Evolutionary conservation across 2,797 vertebrate genomes (phyloP), one percentile per base, ranked within the genome.

Genomic region (Poliocrania exsul): DNA sequence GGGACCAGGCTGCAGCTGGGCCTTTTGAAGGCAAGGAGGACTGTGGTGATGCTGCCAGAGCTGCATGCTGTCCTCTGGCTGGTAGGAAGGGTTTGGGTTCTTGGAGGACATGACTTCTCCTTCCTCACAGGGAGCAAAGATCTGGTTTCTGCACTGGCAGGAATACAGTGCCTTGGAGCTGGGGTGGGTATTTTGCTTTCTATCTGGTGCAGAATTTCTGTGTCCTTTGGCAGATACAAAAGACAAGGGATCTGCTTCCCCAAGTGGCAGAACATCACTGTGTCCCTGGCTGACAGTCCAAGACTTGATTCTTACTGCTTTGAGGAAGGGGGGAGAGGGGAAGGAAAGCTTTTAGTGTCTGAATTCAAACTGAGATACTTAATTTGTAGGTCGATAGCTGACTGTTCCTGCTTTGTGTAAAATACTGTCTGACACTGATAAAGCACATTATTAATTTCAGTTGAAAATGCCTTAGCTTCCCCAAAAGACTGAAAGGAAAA

Each of bases 391-490:
- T 77, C 93, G 57, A 37, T 4, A 70, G 40, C 33, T 75, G 42
- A 42, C 82, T 23, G 24, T 74, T 91, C 46, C 64, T 73, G 29
- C n/a, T 78, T 25, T 73, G 29, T 65, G 33, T 84, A 71, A 91
- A 88, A 70, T 71, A 58, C 65, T 77, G 20, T 5, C 67, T 20
- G 72, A 71, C 20, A 26, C 31, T 73, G 56, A 54, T 83, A 86
- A 92, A 93, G 51, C 14, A 51, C 8, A 3, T 54, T 92, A 87
- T 62, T 90, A 66, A 73, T 91, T 94, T 93, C 62, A 85, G 11
- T 23, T 66, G 57, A 87, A 95, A 92, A 86, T 81, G 61, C 28
- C 24, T 81, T 92, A 66, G 33, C 49, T 70, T 91, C 54, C 62
- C 12, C 29, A 11, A 84, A 81, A 81, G 53, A 40, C 23, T 80